Evolutionary conservation across 2,888 invertebrate species (phyloP), one percentile per base, ranked within the genome.

Genomic region (Dryococelus australis): DNA sequence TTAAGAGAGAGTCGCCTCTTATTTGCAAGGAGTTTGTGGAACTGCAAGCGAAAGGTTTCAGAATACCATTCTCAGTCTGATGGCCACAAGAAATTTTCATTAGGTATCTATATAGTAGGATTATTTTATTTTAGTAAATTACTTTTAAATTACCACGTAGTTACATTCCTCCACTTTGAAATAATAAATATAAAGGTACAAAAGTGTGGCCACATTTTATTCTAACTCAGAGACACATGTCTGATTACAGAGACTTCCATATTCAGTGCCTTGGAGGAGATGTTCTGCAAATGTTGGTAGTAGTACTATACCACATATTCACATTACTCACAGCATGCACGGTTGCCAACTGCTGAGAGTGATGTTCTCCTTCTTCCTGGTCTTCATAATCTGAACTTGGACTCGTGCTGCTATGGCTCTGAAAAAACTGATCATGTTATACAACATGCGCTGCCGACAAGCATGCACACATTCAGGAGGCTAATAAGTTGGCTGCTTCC

Each of bases 361-460:
- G 83, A 35, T 83, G 83, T 90, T 92, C 93, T 91, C 94, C 93
- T 90, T 95, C 95, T 91, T 95, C 95, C 91, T 95, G 95, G 91
- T 94, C 94, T 92, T 95, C 95, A 92, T 95, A 91, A 86, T 91
- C 91, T 0, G 91, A 91, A 84, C 91, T 91, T 87, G 91, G 91
- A 53, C 90, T 95, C 87, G 94, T 94, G 92, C 94, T 94, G 89
- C 94, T 92, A 89, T 94, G 90, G 93, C 94, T 91, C 94, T 94
- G 88, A 93, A 93, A 89, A 85, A 43, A 85, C 51, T 85, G 43
- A 47, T 27, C 47, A 83, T 13, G 83, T 83, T 83, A 28, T 83
- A 83, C 35, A 65, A 65, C 65, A 65, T 65, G 65, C 65, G 24
- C n/a, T 3, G 65, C 65, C 20, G 16, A 65, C 65, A 65, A 0